Percentiles rank a stretch among this genome's conserved stretches.
Conservation (phyloP, 2,888 invertebrate species). For the Lasioglossum morio region DNA sequence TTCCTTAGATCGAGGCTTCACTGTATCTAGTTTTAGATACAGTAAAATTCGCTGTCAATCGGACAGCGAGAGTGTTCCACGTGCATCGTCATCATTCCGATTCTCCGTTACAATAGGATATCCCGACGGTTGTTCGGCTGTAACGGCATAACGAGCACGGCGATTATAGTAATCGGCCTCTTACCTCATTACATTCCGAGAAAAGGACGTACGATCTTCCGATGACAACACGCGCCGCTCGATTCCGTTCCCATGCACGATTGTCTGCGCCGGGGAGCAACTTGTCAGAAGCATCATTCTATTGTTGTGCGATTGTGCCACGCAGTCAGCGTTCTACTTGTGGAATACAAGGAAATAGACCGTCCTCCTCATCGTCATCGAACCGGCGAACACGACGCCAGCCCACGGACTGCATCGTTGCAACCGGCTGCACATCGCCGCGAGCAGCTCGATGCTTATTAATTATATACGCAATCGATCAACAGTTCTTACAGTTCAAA, state of each 20-base stretch:
- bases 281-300: constrained; percentile 50
- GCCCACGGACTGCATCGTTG: constrained; percentile 1
- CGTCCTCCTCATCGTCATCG: not conserved
- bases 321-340: constrained; percentile 26
- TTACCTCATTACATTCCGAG: constrained; percentile 62
- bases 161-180: constrained; percentile 60
- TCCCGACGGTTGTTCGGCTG: constrained; percentile 28
- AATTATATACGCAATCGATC: not conserved
- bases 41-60: not conserved
- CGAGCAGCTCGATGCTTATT: not conserved
- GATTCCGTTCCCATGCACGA: constrained; percentile 39
- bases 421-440: not conserved
- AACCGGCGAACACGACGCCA: not conserved
- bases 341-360: constrained; percentile 17
- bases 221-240: constrained; percentile 50
- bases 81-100: constrained; percentile 17
- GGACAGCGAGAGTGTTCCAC: not conserved
- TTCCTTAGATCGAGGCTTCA: no score
- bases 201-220: constrained; percentile 56
- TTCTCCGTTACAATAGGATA: constrained; percentile 49
- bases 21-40: not conserved
- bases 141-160: constrained; percentile 50
- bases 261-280: constrained; percentile 35
- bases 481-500: not conserved
- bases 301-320: constrained; percentile 28